phyloP scores from a whole-genome alignment of 1,140 invertebrate species.

The Eupristina koningsbergeri region DNA sequence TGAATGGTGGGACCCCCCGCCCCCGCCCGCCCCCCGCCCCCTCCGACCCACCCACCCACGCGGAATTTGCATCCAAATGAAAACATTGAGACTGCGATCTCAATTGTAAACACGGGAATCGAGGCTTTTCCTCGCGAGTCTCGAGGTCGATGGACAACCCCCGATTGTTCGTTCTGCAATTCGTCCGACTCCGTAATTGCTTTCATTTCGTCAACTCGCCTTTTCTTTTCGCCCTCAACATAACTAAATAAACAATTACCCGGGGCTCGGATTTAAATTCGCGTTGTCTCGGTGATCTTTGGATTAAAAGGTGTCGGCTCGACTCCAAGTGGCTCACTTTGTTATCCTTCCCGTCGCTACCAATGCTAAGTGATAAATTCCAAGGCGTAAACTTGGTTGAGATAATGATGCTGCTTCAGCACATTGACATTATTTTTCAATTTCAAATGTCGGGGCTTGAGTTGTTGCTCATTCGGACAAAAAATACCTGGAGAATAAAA shows the following conservation, averaged over 20 bases:
- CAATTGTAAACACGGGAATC: conserved; percentile 55
- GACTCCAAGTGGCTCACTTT: neutral
- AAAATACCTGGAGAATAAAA: too few species aligned
- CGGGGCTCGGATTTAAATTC: neutral
- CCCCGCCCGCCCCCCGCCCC: too few species aligned
- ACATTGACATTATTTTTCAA: neutral
- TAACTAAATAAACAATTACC: conserved; percentile 31
- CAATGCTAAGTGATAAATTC: too few species aligned
- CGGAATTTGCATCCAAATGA: conserved; percentile 65
- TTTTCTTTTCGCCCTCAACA: neutral
- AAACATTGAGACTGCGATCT: conserved; percentile 62
- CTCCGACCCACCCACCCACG: too few species aligned
- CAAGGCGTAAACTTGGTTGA: neutral
- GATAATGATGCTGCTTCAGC: neutral
- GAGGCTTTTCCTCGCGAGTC: conserved; percentile 51
- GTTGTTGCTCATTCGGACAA: neutral
- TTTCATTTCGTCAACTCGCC: conserved; percentile 39
- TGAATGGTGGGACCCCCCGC: too few species aligned
- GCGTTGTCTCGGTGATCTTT: neutral
- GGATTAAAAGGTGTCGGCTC: neutral
- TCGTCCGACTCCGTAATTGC: conserved; percentile 33
- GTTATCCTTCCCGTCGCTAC: neutral
- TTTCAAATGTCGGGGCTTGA: neutral
- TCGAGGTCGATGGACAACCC: conserved; percentile 59
- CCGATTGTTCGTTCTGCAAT: conserved; percentile 59